Evolutionary conservation across 2,113 vertebrate species (phyloP), one percentile per base, ranked within the genome.

Genomic region (Albula glossodonta): DNA sequence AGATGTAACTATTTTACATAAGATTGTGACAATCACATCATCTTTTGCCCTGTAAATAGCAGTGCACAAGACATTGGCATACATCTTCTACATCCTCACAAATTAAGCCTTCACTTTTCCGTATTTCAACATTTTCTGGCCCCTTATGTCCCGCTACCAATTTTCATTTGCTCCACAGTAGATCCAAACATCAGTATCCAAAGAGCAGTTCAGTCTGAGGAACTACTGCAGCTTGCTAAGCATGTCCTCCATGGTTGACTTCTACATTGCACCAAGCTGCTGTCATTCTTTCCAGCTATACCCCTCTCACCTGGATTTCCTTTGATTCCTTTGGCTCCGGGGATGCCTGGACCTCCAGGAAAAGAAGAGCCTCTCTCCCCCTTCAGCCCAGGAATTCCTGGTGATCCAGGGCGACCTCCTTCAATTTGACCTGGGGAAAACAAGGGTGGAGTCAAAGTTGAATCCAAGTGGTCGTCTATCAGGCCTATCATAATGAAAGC

Each of bases 321-420:
- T 91, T 92, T 92, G 84, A 87, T 90, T 87, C 98, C 98, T 90
- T 96, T 99, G 17, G 25, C 57, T 60, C 98, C 98, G 3, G 95
- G 89, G 51, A 90, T 93, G 15, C 97, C 98, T 77, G 92, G 91
- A 56, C 8, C 12, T 89, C 97, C 97, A 0, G 91, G 89, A 4
- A 93, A 95, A 83, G 96, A 95, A 83, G 92, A 85, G 0, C 98
- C 98, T 89, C 92, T 95, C 89, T 97, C 96, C 56, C 98, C 98
- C 91, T 98, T 99, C 0, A 86, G 84, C 2, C 98, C 98, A 78
- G 95, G 95, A 79, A 90, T 49, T 85, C 98, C 98, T 3, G 95
- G 94, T 17, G 90, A 51, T n/a, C 98, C 98, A 53, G 94, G 92
- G 1, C 89, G 90, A 89, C 97, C 96, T 0, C 88, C 92, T 81